A percentile compares a stretch with the other conserved stretches of the same genome.
Conservation (phyloP, 2,113 vertebrate genomes). For the Aldabrachelys gigantea region DNA sequence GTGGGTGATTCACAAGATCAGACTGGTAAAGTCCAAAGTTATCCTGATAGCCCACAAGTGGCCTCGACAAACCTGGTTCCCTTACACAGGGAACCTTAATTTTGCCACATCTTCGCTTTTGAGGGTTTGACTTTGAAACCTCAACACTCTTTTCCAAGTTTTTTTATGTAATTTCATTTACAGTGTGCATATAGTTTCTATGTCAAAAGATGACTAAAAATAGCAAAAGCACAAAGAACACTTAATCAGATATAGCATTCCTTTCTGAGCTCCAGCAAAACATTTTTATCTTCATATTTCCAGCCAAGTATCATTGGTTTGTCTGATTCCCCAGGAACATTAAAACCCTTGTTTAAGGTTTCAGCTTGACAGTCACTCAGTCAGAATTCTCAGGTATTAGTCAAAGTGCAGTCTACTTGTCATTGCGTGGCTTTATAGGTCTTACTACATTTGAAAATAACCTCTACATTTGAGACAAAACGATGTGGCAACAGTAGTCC, state of each 20-base stretch:
- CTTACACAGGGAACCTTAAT: background rate
- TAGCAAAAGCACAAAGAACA: background rate
- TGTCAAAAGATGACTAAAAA: background rate
- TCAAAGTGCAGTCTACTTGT: background rate
- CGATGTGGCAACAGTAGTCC: background rate
- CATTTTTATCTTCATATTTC: background rate
- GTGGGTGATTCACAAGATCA: background rate
- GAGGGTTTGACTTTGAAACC: no score
- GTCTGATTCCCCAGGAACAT: background rate
- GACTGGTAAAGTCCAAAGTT: background rate
- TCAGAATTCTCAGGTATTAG: background rate
- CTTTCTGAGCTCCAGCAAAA: background rate
- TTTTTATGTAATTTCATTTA: background rate
- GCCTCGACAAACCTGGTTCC: background rate
- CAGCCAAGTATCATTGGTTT: background rate
- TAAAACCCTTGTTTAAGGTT: background rate
- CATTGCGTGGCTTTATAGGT: background rate
- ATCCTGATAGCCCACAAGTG: background rate
- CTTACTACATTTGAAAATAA: background rate
- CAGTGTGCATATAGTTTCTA: background rate
- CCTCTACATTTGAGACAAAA: background rate
- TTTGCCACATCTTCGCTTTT: no score
- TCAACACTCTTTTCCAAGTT: background rate
- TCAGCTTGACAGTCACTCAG: no score
- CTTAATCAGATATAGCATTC: background rate